A percentile compares a stretch with the other conserved stretches of the same genome.
phyloP scores from a whole-genome alignment of 2,797 vertebrate genomes.

The Cuculus canorus region DNA sequence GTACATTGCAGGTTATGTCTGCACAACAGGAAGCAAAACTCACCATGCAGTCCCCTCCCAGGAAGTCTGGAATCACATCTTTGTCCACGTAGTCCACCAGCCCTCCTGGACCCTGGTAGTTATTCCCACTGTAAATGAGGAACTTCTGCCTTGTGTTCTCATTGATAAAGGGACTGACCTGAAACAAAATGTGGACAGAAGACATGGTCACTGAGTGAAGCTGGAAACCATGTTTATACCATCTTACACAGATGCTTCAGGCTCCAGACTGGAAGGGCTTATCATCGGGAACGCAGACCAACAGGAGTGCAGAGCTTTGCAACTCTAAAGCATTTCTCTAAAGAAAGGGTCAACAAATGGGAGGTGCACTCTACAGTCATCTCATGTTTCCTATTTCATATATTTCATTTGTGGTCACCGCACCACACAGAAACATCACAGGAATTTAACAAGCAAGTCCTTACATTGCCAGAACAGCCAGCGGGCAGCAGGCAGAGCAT shows the following conservation, averaged over 20 bases:
- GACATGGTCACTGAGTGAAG: neutral
- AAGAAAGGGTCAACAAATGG: neutral
- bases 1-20: neutral
- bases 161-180: slow-evolving; percentile 87
- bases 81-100: slow-evolving; percentile 82
- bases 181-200: neutral
- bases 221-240: neutral
- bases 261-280: neutral
- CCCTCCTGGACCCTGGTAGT: slow-evolving; percentile 82
- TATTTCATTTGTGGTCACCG: neutral
- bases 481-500: neutral
- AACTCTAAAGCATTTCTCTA: neutral
- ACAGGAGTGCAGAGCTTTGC: neutral
- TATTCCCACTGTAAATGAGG: slow-evolving; percentile 84
- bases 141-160: slow-evolving; percentile 85
- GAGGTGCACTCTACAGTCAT: accelerated
- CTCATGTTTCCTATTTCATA: neutral
- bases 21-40: neutral
- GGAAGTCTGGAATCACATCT: slow-evolving; percentile 83
- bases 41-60: slow-evolving; percentile 85
- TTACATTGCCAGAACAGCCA: neutral
- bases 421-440: neutral
- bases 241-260: accelerated
- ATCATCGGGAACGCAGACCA: neutral
- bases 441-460: neutral